A percentile compares a stretch with the other conserved stretches of the same genome.
Conservation (phyloP, 1,140 invertebrate species). For the Bombus waltoni region DNA sequence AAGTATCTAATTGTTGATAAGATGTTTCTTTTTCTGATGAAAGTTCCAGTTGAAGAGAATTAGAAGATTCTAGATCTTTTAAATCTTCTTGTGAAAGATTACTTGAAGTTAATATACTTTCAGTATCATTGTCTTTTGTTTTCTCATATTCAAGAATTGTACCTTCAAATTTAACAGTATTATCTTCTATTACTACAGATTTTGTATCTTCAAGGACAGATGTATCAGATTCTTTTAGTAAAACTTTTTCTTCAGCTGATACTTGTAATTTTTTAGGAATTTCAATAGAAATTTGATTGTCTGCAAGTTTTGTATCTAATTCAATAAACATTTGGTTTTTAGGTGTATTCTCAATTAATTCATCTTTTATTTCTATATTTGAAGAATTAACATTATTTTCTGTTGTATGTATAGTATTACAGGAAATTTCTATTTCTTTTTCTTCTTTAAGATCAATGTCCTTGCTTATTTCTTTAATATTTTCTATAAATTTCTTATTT, state of each 20-base stretch:
- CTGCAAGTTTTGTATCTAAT: conserved; percentile 33
- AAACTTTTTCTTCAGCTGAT: conserved; percentile 1
- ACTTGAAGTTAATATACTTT: conserved; percentile 14
- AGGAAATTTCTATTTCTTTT: conserved; percentile 66
- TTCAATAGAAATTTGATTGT: conserved; percentile 19
- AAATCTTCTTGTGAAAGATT: conserved; percentile 8
- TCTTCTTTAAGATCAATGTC: conserved; percentile 39
- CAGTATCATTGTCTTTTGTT: conserved; percentile 24
- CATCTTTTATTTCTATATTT: conserved; percentile 39
- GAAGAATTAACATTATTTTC: conserved; percentile 53
- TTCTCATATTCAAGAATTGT: conserved; percentile 8
- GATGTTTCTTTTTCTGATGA: conserved; percentile 24
- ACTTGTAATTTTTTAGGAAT: conserved; percentile 22
- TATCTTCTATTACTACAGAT: conserved; percentile 3
- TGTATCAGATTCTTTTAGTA: conserved; percentile 5
- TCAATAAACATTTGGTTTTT: conserved; percentile 27
- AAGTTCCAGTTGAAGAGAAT: conserved; percentile 7
- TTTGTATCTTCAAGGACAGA: conserved; percentile 4
- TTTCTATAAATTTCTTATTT: conserved; percentile 59
- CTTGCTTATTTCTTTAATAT: conserved; percentile 40
- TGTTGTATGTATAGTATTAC: conserved; percentile 48
- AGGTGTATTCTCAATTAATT: conserved; percentile 20
- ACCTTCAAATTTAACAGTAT: conserved; percentile 11
- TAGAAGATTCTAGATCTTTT: conserved; percentile 14
- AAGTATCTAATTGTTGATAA: conserved; percentile 19